Conservation (phyloP, 2,888 invertebrate species). For the Willowsia nigromaculata region DNA sequence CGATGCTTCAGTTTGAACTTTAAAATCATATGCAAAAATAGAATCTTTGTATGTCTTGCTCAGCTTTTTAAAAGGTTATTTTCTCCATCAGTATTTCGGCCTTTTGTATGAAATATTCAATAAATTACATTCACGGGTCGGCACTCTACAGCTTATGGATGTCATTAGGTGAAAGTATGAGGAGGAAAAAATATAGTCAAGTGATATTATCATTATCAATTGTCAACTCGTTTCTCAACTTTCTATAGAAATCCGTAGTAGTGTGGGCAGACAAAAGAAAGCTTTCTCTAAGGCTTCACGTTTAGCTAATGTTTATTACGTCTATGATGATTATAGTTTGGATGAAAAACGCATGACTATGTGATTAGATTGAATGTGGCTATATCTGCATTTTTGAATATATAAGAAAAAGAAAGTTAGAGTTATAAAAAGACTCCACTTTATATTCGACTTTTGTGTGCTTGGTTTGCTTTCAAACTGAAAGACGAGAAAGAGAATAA, state of each 20-base stretch:
- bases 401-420: neutral
- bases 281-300: neutral
- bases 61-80: no score
- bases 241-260: neutral
- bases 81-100: no score
- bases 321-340: neutral
- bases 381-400: neutral
- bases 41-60: no score
- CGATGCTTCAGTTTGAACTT: no score
- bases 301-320: slow-evolving; percentile 27
- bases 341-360: slow-evolving; percentile 34
- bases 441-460: neutral
- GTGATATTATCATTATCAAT: slow-evolving; percentile 21
- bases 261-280: neutral
- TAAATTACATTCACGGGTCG: neutral
- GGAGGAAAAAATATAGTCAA: neutral
- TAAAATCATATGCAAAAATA: no score
- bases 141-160: slow-evolving; percentile 50
- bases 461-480: slow-evolving; percentile 19
- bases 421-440: neutral
- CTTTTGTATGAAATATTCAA: no score
- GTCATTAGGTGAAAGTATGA: slow-evolving; percentile 47
- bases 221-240: slow-evolving; percentile 34
- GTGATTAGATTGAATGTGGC: slow-evolving; percentile 32
- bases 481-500: neutral